Evolutionary conservation across 2,113 vertebrate species (phyloP).

Genomic region (Pholis gunnellus): DNA sequence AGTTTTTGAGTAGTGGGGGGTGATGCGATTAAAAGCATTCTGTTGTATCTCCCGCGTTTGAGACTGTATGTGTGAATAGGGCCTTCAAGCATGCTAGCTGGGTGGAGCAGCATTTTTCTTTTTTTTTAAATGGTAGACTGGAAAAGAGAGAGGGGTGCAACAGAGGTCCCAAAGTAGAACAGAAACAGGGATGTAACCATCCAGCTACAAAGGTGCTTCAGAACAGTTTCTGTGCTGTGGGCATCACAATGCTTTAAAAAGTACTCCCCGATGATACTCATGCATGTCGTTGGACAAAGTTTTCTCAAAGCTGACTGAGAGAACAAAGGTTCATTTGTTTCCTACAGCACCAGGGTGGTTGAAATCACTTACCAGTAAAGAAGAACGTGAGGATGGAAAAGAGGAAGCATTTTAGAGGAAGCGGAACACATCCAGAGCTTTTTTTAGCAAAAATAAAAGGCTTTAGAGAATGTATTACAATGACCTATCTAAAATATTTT

Average conservation of each 20-base stretch:
- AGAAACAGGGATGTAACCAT: background rate
- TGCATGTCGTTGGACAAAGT: background rate
- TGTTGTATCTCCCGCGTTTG: background rate
- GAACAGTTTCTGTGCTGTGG: background rate
- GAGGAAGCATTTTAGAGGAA: constrained; percentile 16
- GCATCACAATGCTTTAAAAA: background rate
- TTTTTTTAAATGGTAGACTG: background rate
- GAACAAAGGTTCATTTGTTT: background rate
- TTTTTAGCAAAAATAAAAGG: constrained; percentile 34
- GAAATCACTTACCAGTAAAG: constrained; percentile 14
- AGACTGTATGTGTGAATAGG: background rate
- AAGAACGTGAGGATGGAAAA: background rate
- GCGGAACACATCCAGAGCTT: background rate
- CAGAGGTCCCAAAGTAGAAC: too few relatives aligned
- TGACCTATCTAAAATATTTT: constrained; percentile 54
- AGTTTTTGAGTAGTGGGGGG: background rate
- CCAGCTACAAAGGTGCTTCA: background rate
- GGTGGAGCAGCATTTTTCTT: background rate
- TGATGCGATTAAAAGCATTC: background rate
- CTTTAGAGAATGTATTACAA: constrained; percentile 27
- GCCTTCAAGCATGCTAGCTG: background rate
- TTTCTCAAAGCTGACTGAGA: background rate
- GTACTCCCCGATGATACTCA: background rate
- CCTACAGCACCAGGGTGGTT: background rate
- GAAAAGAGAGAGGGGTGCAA: background rate